Conservation (phyloP, 1,140 invertebrate species). For the Hylaeus anthracinus region DNA sequence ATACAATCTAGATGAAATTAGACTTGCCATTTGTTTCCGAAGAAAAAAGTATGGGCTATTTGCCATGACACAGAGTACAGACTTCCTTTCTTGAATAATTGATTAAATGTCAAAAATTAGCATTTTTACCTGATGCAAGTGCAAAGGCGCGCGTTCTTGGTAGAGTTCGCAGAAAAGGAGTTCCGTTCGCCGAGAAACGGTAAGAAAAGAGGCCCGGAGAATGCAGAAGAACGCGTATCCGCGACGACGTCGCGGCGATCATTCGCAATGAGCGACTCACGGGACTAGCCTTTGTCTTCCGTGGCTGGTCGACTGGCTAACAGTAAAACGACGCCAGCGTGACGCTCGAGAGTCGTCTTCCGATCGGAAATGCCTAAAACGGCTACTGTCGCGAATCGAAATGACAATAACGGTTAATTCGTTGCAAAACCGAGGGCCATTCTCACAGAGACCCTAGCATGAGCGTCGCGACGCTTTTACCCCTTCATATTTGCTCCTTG, state of each 20-base stretch:
- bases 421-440: too few relatives aligned
- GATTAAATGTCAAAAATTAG: too few relatives aligned
- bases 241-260: constrained; percentile 33
- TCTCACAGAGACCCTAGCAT: too few relatives aligned
- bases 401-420: constrained; percentile 57
- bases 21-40: too few relatives aligned
- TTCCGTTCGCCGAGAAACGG: constrained; percentile 13
- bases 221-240: constrained; percentile 45
- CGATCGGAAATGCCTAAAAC: constrained; percentile 68
- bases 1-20: too few relatives aligned
- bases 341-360: constrained; percentile 44
- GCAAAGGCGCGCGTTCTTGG: background rate
- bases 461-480: background rate
- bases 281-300: constrained; percentile 42
- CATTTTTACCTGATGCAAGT: background rate
- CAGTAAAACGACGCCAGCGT: constrained; percentile 55
- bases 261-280: constrained; percentile 42
- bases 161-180: constrained; percentile 3
- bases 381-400: constrained; percentile 53
- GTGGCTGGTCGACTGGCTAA: constrained; percentile 29
- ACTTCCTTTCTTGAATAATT: too few relatives aligned
- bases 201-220: constrained; percentile 22
- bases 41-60: too few relatives aligned
- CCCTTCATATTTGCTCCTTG: too few relatives aligned
- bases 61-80: too few relatives aligned